These are phyloP conservation scores for Halcyon chelicuti DNA, from an alignment of 2,797 vertebrate genomes.

Conservation along the genomic window DNA sequence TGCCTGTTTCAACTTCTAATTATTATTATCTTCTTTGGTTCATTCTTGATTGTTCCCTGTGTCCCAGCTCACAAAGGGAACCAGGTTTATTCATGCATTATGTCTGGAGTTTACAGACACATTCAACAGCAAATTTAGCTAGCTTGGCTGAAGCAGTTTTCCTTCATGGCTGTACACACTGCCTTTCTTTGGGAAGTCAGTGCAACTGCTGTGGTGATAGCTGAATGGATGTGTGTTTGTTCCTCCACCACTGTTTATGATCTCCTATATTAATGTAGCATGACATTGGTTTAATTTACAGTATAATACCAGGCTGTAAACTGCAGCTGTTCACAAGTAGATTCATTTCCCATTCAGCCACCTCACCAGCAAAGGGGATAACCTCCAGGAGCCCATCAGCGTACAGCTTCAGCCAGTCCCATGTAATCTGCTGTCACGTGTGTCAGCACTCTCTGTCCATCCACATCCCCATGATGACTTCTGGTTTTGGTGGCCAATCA, in stretches of 20 bases:
- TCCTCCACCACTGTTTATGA: slow-evolving; percentile 20
- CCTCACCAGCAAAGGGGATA: neutral
- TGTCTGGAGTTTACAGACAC: neutral
- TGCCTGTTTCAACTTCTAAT: neutral
- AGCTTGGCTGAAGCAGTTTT: neutral
- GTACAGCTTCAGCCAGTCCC: neutral
- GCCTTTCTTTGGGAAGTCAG: neutral
- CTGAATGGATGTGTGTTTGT: neutral
- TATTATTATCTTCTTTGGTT: neutral
- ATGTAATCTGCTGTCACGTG: neutral
- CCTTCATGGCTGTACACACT: neutral
- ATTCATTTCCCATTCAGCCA: slow-evolving; percentile 24
- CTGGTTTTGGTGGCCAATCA: neutral
- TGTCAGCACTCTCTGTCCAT: neutral
- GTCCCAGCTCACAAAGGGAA: neutral
- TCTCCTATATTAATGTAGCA: neutral
- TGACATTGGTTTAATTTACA: slow-evolving; percentile 27
- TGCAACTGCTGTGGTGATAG: neutral
- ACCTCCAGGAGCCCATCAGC: neutral
- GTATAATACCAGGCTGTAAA: slow-evolving; percentile 17
- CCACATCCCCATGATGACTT: neutral
- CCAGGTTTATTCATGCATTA: neutral
- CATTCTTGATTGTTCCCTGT: neutral
- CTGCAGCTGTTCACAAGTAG: slow-evolving; percentile 48
- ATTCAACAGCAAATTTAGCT: neutral